A percentile compares a stretch with the other conserved stretches of the same genome.
These are phyloP conservation scores for Acomys russatus DNA, from an alignment of 2,797 vertebrate species.

Conservation along the genomic window DNA sequence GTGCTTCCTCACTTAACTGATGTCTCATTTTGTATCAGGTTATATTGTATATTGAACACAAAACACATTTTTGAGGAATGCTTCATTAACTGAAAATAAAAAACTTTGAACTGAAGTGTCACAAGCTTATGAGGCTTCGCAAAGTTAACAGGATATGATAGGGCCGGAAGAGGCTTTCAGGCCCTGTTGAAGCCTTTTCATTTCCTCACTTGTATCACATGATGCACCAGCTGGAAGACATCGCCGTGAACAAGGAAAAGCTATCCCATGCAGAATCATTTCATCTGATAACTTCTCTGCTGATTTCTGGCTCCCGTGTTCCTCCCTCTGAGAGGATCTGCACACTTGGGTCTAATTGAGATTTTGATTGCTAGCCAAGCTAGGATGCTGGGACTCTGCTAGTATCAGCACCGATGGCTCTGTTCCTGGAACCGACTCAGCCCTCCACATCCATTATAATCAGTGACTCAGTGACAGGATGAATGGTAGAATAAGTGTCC, in stretches of 20 bases:
- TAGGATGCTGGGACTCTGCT: slow-evolving; percentile 20
- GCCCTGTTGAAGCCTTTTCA: not conserved
- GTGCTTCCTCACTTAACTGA: not conserved
- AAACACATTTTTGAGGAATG: slow-evolving; percentile 52
- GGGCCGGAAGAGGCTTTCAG: not conserved
- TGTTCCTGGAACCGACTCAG: slow-evolving; percentile 35
- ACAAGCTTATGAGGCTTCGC: not conserved
- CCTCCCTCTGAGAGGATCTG: slow-evolving; percentile 12
- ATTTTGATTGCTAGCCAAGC: slow-evolving; percentile 53
- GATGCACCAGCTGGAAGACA: slow-evolving; percentile 32
- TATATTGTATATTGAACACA: not conserved
- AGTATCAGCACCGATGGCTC: slow-evolving; percentile 16
- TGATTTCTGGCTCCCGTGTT: slow-evolving; percentile 50
- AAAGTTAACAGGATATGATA: not conserved
- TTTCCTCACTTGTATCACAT: not conserved
- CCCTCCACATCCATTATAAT: not conserved
- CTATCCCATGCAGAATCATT: not conserved
- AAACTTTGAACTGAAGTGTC: not conserved
- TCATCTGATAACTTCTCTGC: slow-evolving; percentile 40
- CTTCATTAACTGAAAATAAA: not conserved
- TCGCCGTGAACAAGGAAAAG: not conserved
- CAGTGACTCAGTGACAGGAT: not conserved
- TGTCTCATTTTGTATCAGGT: not conserved
- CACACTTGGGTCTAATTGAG: slow-evolving; percentile 58
- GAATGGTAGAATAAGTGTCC: not conserved